A percentile compares a stretch with the other conserved stretches of the same genome.
These are phyloP conservation scores for Leptarthrus brevirostris DNA, from an alignment of 2,888 invertebrate genomes.

Conservation along the genomic window DNA sequence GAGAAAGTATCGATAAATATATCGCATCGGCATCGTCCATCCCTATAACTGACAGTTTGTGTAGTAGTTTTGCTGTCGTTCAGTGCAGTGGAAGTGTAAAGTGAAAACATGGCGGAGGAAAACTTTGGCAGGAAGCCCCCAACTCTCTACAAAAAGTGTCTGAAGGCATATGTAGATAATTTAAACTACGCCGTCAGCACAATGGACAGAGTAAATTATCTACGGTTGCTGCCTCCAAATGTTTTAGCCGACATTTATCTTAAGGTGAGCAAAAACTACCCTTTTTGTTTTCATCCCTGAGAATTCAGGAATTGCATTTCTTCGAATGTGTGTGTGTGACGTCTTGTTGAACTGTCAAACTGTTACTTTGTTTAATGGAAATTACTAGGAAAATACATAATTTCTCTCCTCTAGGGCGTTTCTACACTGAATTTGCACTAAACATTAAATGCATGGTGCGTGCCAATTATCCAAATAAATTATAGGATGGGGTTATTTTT, in stretches of 20 bases:
- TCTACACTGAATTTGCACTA: too few relatives aligned
- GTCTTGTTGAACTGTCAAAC: slow-evolving; percentile 24
- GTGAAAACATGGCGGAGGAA: slow-evolving; percentile 57
- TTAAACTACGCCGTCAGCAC: slow-evolving; percentile 62
- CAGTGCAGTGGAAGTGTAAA: slow-evolving; percentile 1
- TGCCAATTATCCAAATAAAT: background rate
- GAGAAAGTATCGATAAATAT: too few relatives aligned
- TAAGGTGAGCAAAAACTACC: slow-evolving; percentile 60
- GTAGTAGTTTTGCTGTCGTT: background rate
- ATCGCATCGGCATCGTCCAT: too few relatives aligned
- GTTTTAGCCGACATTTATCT: slow-evolving; percentile 65
- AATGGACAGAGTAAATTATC: slow-evolving; percentile 61
- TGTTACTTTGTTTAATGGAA: background rate
- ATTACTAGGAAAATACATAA: background rate
- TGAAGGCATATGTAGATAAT: slow-evolving; percentile 61
- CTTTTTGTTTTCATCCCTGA: slow-evolving; percentile 15
- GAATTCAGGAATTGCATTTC: background rate
- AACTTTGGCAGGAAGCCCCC: slow-evolving; percentile 58
- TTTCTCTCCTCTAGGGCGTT: too few relatives aligned
- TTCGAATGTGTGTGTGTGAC: slow-evolving; percentile 27
- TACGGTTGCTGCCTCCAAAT: slow-evolving; percentile 63
- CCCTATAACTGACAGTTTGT: too few relatives aligned
- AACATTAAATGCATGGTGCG: too few relatives aligned
- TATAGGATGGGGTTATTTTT: background rate
- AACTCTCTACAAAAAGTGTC: slow-evolving; percentile 61